Percentiles rank a stretch among this genome's conserved stretches.
These are phyloP conservation scores for Heteronetta atricapilla DNA, from an alignment of 2,113 vertebrate genomes.

Conservation along the genomic window DNA sequence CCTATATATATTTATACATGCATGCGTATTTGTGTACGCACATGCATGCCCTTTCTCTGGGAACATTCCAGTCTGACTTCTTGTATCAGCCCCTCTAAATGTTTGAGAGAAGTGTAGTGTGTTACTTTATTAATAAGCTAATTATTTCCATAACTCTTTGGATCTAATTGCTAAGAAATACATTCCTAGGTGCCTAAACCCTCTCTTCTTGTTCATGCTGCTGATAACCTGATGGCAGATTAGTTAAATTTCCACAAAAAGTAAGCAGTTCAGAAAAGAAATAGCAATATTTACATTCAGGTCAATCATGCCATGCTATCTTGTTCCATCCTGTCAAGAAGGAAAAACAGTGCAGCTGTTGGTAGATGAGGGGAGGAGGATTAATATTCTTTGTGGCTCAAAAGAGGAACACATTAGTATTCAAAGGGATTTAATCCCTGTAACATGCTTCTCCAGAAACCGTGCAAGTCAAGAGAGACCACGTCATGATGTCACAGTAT, in stretches of 20 bases:
- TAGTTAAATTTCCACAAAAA: neutral
- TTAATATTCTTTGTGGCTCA: slow-evolving; percentile 69
- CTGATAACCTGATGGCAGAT: neutral
- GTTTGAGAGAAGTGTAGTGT: neutral
- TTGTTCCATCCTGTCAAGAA: slow-evolving; percentile 21
- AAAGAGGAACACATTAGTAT: slow-evolving; percentile 66
- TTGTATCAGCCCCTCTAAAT: neutral
- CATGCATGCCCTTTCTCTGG: neutral
- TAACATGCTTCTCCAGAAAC: slow-evolving; percentile 47
- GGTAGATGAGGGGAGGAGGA: slow-evolving; percentile 52
- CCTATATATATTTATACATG: neutral
- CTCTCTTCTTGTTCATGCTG: neutral
- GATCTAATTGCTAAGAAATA: neutral
- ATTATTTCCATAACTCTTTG: neutral
- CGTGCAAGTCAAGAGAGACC: neutral
- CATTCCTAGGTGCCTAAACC: neutral
- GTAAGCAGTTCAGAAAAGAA: neutral
- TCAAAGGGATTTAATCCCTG: slow-evolving; percentile 67
- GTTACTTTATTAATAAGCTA: neutral
- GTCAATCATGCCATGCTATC: slow-evolving; percentile 19
- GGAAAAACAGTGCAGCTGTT: slow-evolving; percentile 62
- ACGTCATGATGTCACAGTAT: slow-evolving; percentile 20
- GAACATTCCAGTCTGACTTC: neutral
- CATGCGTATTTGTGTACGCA: neutral
- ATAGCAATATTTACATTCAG: slow-evolving; percentile 39